These are phyloP conservation scores for Danio tinwini DNA, from an alignment of 2,797 vertebrate genomes.

Conservation along the genomic window DNA sequence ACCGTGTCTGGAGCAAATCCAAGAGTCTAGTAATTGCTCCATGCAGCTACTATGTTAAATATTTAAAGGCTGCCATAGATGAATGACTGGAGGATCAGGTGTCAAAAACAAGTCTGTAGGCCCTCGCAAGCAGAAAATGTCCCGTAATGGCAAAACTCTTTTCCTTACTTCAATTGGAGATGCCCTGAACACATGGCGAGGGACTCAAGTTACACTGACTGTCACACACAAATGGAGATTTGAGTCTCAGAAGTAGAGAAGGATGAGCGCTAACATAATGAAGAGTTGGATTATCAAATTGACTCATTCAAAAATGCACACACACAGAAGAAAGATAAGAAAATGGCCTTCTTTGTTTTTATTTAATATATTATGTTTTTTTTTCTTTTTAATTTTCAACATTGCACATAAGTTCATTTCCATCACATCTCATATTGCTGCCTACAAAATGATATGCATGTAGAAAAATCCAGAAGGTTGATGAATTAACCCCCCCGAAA, in stretches of 20 bases:
- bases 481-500: constrained; percentile 62
- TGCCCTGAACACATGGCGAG: not conserved
- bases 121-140: constrained; percentile 62
- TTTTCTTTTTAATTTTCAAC: constrained; percentile 81
- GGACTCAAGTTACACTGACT: not conserved
- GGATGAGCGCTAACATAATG: constrained; percentile 1
- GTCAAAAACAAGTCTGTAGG: constrained; percentile 71
- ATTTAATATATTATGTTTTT: constrained; percentile 82
- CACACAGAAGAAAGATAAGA: constrained; percentile 53
- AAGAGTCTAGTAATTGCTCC: constrained; percentile 78
- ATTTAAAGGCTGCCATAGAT: constrained; percentile 77
- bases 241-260: constrained; percentile 5
- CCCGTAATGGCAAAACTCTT: constrained; percentile 57
- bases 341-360: constrained; percentile 74
- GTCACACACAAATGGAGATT: not conserved
- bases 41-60: constrained; percentile 78
- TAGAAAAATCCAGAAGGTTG: constrained; percentile 80
- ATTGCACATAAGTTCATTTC: constrained; percentile 86
- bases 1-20: constrained; percentile 73
- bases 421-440: constrained; percentile 87
- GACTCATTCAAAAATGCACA: constrained; percentile 42
- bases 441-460: constrained; percentile 86
- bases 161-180: constrained; percentile 44
- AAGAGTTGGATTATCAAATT: constrained; percentile 4
- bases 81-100: constrained; percentile 70